Evolutionary conservation across 2,888 invertebrate genomes (phyloP).

Genomic region (Tubiluchus corallicola): DNA sequence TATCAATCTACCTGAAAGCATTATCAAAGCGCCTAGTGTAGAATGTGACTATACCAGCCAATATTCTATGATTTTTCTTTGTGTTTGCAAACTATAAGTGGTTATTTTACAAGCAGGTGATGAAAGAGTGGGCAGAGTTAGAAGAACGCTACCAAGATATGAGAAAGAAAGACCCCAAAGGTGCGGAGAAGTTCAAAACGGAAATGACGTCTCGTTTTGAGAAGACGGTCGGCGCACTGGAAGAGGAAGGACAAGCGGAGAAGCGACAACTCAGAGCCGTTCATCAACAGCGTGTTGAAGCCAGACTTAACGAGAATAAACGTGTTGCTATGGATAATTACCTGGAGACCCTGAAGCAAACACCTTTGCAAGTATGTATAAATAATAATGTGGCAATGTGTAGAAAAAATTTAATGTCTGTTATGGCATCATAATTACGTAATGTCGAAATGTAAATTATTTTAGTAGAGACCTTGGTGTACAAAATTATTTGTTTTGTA

Average conservation of each 20-base stretch:
- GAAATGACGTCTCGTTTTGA: slow-evolving; percentile 56
- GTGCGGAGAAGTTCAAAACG: slow-evolving; percentile 86
- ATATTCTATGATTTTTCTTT: no score
- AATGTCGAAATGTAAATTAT: no score
- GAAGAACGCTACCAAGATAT: slow-evolving; percentile 93
- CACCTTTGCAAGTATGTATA: slow-evolving; percentile 70
- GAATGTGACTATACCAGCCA: no score
- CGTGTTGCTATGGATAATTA: slow-evolving; percentile 85
- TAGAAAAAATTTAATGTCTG: no score
- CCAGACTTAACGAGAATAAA: slow-evolving; percentile 84
- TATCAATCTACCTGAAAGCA: no score
- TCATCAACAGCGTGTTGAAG: slow-evolving; percentile 84
- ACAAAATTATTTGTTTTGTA: no score
- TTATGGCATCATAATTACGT: no score
- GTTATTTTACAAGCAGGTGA: no score
- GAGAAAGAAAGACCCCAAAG: slow-evolving; percentile 69
- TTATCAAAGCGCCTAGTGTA: no score
- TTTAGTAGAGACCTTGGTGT: no score
- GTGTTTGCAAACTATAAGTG: no score
- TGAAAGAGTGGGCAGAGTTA: slow-evolving; percentile 98
- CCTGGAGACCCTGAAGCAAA: slow-evolving; percentile 69
- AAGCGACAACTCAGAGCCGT: slow-evolving; percentile 86
- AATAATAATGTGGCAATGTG: no score
- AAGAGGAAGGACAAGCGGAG: slow-evolving; percentile 88
- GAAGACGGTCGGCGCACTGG: slow-evolving; percentile 74